Conservation (phyloP, 1,140 invertebrate genomes). For the Gerris buenoi region DNA sequence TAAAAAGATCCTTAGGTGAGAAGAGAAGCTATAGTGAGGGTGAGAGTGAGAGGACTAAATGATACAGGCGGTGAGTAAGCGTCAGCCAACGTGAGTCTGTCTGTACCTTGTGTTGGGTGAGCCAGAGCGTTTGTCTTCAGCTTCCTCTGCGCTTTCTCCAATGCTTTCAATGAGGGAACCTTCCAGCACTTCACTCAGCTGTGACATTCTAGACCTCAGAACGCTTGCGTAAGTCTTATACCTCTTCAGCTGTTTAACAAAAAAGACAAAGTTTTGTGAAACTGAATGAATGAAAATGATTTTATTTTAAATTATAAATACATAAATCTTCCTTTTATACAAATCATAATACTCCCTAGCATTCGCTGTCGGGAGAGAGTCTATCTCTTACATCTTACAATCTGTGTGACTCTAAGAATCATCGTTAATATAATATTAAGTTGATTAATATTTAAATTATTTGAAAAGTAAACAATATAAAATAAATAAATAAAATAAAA, state of each 20-base stretch:
- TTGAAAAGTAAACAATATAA: no score
- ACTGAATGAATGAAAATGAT: neutral
- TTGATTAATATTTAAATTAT: no score
- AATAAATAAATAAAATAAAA: no score
- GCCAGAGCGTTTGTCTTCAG: conserved; percentile 15
- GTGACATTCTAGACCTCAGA: conserved; percentile 53
- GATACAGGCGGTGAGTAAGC: conserved; percentile 15
- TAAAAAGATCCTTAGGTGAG: neutral
- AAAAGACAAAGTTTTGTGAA: conserved; percentile 9
- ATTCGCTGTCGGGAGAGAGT: no score
- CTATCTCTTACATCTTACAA: no score
- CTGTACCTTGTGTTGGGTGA: conserved; percentile 22
- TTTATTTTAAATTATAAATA: neutral
- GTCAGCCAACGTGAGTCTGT: conserved; percentile 20
- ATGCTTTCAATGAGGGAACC: conserved; percentile 32
- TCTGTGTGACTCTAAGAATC: no score
- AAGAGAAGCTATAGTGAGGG: neutral
- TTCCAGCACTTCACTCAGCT: conserved; percentile 44
- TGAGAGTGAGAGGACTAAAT: conserved; percentile 5
- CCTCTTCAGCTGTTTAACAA: conserved; percentile 57
- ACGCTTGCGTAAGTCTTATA: conserved; percentile 75
- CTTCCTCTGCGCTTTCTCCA: conserved; percentile 18
- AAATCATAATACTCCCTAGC: no score
- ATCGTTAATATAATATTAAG: no score
- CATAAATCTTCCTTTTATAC: no score